Evolutionary conservation across 2,113 vertebrate species (phyloP), one percentile per base, ranked within the genome.

Genomic region (Psophia crepitans): DNA sequence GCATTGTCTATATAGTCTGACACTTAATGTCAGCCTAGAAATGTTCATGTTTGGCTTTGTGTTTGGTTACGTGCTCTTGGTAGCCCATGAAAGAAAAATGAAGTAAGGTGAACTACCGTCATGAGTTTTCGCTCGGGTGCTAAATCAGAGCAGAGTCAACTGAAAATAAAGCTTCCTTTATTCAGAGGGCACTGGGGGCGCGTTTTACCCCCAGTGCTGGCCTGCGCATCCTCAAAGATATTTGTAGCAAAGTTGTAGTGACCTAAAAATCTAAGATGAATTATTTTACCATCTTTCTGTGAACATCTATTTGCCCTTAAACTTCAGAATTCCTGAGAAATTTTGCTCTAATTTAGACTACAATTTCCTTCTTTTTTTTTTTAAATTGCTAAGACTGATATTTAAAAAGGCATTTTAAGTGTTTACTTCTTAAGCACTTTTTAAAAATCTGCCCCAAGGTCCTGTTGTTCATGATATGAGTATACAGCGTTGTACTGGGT

Each of bases 1-100:
- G 14, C 5, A 1, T 32, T n/a, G 8, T 57, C 48, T 53, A 3
- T 20, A 4, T 4, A 24, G 8, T 0, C 3, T 68, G 70, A 30
- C 44, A 43, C 6, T 28, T 28, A 41, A 70, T 27, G 32, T 46
- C 63, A 54, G 22, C 14, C 35, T 77, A 46, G 37, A 60, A 90
- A 58, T 84, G 32, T 70, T 39, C 35, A 66, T 0, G 3, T 54
- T 44, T 57, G 44, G 10, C 28, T 86, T 80, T 51, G 17, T 56
- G 20, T 51, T 87, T 35, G 68, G 24, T 26, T 41, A 8, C 28
- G 35, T 28, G 61, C 39, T 87, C 51, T 39, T 37, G 51, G 37
- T 53, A 82, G 27, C 39, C 44, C 13, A 6, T 21, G 65, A 49
- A 65, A 43, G 39, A 75, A 78, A 26, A 87, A 84, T 16, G 4